phyloP scores from a whole-genome alignment of 2,797 vertebrate genomes.

The Taeniopygia guttata region DNA sequence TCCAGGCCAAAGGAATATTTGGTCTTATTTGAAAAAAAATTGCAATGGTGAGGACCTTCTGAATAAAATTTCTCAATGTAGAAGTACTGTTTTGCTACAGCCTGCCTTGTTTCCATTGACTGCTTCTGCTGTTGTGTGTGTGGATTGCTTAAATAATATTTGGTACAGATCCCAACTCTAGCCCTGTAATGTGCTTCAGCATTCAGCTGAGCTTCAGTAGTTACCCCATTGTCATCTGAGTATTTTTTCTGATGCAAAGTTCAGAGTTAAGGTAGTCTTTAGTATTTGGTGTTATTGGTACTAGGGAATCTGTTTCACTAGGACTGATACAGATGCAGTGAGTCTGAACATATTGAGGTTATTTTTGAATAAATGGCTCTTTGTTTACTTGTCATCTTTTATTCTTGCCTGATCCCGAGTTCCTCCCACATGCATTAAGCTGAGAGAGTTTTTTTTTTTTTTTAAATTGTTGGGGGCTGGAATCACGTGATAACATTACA shows the following conservation, averaged over 20 bases:
- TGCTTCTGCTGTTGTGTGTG: not conserved
- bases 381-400: constrained; percentile 55
- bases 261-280: not conserved
- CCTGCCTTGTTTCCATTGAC: not conserved
- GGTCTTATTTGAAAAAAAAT: not conserved
- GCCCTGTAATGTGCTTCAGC: not conserved
- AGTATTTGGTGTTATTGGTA: not conserved
- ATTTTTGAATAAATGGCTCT: constrained; percentile 40
- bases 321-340: constrained; percentile 9
- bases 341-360: not conserved
- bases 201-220: not conserved
- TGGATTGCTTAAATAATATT: not conserved
- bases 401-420: constrained; percentile 22
- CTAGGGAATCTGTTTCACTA: not conserved
- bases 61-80: not conserved
- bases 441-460: not conserved
- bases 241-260: not conserved
- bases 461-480: not conserved
- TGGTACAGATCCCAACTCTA: not conserved
- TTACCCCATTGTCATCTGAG: not conserved
- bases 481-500: constrained; percentile 18
- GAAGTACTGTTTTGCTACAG: not conserved
- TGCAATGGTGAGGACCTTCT: not conserved
- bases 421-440: constrained; percentile 37
- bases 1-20: not conserved